Evolutionary conservation across 2,888 invertebrate species (phyloP).

Genomic region (Andricus curvator): DNA sequence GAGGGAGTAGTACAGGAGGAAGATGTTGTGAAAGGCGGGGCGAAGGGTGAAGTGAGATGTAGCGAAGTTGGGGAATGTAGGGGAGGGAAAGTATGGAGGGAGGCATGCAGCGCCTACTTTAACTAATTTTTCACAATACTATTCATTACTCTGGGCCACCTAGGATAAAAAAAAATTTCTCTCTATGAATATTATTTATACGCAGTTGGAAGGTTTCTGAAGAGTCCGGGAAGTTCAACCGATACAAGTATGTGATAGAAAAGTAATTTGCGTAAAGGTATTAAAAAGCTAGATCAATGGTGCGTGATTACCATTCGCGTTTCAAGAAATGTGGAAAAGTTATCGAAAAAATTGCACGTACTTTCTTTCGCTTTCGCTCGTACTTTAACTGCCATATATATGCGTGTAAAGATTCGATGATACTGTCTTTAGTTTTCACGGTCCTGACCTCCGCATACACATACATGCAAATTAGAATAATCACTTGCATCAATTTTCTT

Average conservation of each 20-base stretch:
- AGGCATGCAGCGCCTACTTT: no score
- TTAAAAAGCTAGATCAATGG: constrained; percentile 23
- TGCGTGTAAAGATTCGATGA: constrained; percentile 27
- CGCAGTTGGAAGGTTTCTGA: not conserved
- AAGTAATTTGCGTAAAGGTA: constrained; percentile 20
- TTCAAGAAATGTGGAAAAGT: constrained; percentile 19
- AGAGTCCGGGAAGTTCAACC: not conserved
- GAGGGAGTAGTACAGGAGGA: no score
- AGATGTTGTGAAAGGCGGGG: no score
- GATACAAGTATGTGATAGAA: not conserved
- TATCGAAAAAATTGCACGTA: constrained; percentile 24
- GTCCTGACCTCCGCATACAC: constrained; percentile 3
- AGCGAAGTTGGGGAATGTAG: no score
- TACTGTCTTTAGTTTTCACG: constrained; percentile 30
- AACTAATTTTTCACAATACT: no score
- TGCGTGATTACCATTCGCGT: constrained; percentile 16
- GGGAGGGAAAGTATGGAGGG: no score
- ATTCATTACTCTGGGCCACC: no score
- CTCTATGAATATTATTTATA: not conserved
- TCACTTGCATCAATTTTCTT: constrained; percentile 17
- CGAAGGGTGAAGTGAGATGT: no score
- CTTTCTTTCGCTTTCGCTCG: constrained; percentile 44
- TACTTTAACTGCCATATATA: constrained; percentile 35
- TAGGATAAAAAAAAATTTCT: not conserved
- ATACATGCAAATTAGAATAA: constrained; percentile 31